Conservation (phyloP, 2,797 vertebrate genomes). For the Pachyuromys duprasi region DNA sequence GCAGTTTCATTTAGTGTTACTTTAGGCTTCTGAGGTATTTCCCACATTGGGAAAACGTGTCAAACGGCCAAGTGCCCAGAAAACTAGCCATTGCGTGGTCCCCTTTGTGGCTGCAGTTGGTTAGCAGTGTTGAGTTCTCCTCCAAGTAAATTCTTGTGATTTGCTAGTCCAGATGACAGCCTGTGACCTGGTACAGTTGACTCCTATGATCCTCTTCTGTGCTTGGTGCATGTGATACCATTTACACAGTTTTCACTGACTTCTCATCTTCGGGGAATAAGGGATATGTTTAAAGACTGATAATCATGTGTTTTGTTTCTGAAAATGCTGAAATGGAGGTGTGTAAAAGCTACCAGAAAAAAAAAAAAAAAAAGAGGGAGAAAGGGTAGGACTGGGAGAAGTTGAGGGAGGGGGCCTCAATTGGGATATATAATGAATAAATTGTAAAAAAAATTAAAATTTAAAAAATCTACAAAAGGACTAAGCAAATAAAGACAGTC, state of each 20-base stretch:
- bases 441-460: too few species aligned
- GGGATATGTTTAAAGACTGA: neutral
- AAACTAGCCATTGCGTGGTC: neutral
- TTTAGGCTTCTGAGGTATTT: constrained; percentile 1
- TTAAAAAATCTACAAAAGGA: neutral
- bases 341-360: neutral
- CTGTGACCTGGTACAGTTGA: neutral
- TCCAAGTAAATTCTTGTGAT: neutral
- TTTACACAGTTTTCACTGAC: neutral
- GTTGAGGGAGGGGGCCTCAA: too few species aligned
- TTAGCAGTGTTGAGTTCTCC: neutral
- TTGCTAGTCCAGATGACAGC: neutral
- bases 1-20: neutral
- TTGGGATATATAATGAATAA: too few species aligned
- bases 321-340: neutral
- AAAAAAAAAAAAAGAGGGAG: too few species aligned
- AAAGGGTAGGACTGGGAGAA: too few species aligned
- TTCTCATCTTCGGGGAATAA: neutral
- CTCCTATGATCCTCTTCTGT: neutral
- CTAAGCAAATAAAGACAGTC: neutral
- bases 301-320: neutral
- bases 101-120: neutral
- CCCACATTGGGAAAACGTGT: neutral
- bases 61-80: neutral
- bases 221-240: neutral